phyloP scores from a whole-genome alignment of 1,140 invertebrate genomes.

The Bombus pyrosoma region DNA sequence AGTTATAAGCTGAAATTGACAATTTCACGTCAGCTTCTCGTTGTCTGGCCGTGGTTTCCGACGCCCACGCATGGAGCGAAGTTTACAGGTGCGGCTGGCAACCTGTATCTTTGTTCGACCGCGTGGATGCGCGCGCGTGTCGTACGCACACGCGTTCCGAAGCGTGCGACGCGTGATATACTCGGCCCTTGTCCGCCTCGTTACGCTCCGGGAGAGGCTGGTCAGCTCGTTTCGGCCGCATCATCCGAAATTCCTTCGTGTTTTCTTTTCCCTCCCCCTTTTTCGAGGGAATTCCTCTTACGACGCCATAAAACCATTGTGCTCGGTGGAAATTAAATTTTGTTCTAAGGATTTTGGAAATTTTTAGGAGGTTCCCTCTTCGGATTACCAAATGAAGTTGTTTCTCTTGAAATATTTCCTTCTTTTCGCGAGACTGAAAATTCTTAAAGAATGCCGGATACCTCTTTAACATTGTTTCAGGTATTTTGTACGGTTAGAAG shows the following conservation, averaged over 20 bases:
- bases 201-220: slow-evolving; percentile 59
- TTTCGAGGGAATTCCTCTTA: not conserved
- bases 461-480: not conserved
- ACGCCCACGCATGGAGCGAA: slow-evolving; percentile 75
- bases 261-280: not conserved
- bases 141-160: slow-evolving; percentile 51
- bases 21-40: slow-evolving; percentile 67
- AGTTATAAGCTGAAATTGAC: slow-evolving; percentile 63
- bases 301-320: not conserved
- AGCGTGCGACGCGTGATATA: slow-evolving; percentile 51
- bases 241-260: slow-evolving; percentile 8
- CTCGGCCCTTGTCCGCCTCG: slow-evolving; percentile 49
- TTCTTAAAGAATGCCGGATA: not conserved
- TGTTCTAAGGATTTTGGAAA: no score
- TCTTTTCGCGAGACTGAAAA: not conserved
- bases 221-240: slow-evolving; percentile 24
- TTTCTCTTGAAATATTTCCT: not conserved
- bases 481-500: not conserved
- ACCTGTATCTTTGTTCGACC: slow-evolving; percentile 74
- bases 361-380: not conserved
- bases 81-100: slow-evolving; percentile 81
- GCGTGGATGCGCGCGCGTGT: slow-evolving; percentile 49
- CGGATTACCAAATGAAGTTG: not conserved
- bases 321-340: not conserved
- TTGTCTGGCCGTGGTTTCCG: slow-evolving; percentile 70